Conservation (phyloP, 2,797 vertebrate species). For the Lepus townsendii region DNA sequence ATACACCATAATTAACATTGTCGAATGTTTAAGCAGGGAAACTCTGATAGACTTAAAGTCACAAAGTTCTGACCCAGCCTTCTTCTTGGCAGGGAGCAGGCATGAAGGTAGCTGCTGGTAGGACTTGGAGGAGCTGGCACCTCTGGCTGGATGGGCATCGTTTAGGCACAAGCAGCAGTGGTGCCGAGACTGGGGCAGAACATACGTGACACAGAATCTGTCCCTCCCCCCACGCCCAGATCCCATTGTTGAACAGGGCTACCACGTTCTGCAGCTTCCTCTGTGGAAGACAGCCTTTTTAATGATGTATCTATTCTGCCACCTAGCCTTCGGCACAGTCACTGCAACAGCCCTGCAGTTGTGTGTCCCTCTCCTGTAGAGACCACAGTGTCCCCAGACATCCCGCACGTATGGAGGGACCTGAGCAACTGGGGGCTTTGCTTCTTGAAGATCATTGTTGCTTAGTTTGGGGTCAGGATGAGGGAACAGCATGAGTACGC, state of each 20-base stretch:
- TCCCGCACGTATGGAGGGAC: not conserved
- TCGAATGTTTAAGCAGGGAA: not conserved
- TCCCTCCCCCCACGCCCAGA: not conserved
- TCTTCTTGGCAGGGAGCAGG: not conserved
- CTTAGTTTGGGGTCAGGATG: not conserved
- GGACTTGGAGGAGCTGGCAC: not conserved
- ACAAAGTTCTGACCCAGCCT: not conserved
- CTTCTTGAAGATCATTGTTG: not conserved
- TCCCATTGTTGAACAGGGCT: not conserved
- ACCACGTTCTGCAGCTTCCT: not conserved
- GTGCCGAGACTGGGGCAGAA: not conserved
- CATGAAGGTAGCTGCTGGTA: not conserved
- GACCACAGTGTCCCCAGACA: not conserved
- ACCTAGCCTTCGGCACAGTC: conserved; percentile 88
- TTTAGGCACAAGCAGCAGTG: not conserved
- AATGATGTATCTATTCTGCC: conserved; percentile 88
- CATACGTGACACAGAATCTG: not conserved
- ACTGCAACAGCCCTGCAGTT: conserved; percentile 81
- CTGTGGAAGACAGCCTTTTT: not conserved
- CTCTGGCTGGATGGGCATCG: not conserved
- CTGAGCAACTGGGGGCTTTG: not conserved
- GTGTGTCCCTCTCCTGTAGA: not conserved
- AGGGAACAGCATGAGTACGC: not conserved
- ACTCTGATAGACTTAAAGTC: not conserved
- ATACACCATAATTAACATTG: not conserved